Evolutionary conservation across 2,888 invertebrate species (phyloP), one percentile per base, ranked within the genome.

Genomic region (Galeopsomyia nigrocyanea): DNA sequence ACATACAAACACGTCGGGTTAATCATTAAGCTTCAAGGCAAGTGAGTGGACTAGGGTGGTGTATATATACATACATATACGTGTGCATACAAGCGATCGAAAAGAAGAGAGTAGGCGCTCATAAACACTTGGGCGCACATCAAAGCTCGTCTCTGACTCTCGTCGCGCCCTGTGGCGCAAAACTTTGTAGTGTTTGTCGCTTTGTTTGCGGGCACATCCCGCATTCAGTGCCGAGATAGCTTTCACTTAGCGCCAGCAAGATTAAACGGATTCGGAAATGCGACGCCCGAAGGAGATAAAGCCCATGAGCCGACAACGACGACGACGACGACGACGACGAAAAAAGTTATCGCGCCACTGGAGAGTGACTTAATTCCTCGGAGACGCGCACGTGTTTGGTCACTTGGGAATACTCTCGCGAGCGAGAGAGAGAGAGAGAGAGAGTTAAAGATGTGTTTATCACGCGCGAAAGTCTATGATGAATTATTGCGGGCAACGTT

Each of bases 221-320:
- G 78, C 80, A 85, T 85, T 85, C 84, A 84, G 80, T 21, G 17
- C 47, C 69, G 58, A 81, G 85, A 86, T 86, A 85, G 84, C 86
- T 84, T 86, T 86, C 84, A 86, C 83, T 85, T 84, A 86, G 80
- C 82, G 80, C 79, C 80, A 81, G 83, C 82, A 81, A 85, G 85
- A 86, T 86, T 86, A 86, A 86, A 86, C 85, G 84, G 84, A 86
- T 86, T 86, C 81, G 80, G 80, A 84, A 86, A 85, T 85, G 85
- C 82, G 80, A 17, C 58, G 58, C 17, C 39, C 46, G n/a, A 19
- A 39, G 47, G 47, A 21, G 22, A 56, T 31, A 56, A 39, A 39
- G 39, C 39, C 39, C 39, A 39, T 26, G 26, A 26, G 26, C 39
- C 39, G 39, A 7, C 39, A 10, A 7, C 39, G 13, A 9, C 39